phyloP scores from a whole-genome alignment of 2,888 invertebrate species.

The Leptopterna dolabrata region DNA sequence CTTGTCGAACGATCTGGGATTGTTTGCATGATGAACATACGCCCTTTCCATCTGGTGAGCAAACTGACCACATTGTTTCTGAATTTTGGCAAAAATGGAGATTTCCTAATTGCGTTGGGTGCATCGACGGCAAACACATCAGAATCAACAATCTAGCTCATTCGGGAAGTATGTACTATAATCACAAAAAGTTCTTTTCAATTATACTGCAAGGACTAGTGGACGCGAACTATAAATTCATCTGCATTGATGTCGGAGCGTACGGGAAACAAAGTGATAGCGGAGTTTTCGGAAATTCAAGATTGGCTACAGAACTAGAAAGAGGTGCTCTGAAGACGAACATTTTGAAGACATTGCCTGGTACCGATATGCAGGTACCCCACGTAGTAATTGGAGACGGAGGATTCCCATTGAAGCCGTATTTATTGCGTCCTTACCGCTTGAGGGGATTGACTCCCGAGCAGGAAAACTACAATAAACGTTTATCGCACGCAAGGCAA shows the following conservation, averaged over 20 bases:
- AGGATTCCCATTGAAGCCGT: no score
- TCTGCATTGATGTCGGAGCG: constrained; percentile 27
- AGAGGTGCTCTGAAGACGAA: constrained; percentile 56
- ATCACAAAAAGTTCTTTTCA: not conserved
- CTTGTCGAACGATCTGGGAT: constrained; percentile 46
- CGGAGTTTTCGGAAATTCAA: constrained; percentile 58
- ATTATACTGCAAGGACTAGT: no score
- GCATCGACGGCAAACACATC: constrained; percentile 27
- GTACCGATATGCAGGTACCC: constrained; percentile 57
- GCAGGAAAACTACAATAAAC: constrained; percentile 42
- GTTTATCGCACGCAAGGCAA: constrained; percentile 26
- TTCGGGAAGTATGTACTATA: constrained; percentile 24
- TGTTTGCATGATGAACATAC: constrained; percentile 6
- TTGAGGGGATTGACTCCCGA: constrained; percentile 38
- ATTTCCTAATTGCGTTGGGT: constrained; percentile 32
- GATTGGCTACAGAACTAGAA: constrained; percentile 58
- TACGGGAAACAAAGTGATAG: constrained; percentile 26
- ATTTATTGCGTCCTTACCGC: no score
- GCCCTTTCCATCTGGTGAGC: constrained; percentile 7
- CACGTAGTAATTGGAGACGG: no score
- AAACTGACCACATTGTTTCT: not conserved
- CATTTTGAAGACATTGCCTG: constrained; percentile 60
- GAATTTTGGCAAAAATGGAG: constrained; percentile 34
- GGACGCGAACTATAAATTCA: constrained; percentile 35
- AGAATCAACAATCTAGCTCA: not conserved